Evolutionary conservation across 2,113 vertebrate species (phyloP), one percentile per base, ranked within the genome.

Genomic region (Heloderma charlesbogerti): DNA sequence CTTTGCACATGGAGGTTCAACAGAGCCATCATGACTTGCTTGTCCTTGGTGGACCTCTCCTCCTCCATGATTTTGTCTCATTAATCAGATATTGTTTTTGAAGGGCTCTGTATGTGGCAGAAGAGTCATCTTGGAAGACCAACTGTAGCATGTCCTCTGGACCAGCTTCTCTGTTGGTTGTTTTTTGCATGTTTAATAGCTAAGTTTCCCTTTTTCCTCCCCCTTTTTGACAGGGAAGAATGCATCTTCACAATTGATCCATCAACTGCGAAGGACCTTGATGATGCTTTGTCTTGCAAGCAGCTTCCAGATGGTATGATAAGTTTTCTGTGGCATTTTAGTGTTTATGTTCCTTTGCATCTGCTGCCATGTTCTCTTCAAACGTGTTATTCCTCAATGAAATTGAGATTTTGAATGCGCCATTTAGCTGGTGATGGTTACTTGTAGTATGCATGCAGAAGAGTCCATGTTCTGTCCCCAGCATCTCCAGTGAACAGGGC

Each of bases 191-290:
- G 75, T 88, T 51, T 89, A 66, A 75, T 86, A 92, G 81, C 96
- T 97, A 95, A 97, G 81, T 96, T 94, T 94, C 88, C 29, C 9
- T 67, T 54, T 51, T 45, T 84, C 87, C 57, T 88, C 96, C 96
- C 96, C 97, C 97, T 84, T 96, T 96, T 95, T 96, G 93, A 93
- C 97, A 98, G 99, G 97, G 98, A 98, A 97, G 97, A 99, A 96
- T 98, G 97, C 92, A 96, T 99, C 97, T 98, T 99, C 97, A 98
- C 97, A 96, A 98, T 97, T 91, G 98, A 98, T 93, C 99, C 99
- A 29, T 97, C 97, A 93, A 97, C 97, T 89, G 98, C 98, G 95
- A 98, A 97, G 92, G 98, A 98, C 95, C 98, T 98, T 91, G 98
- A 99, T 96, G 98, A 99, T 84, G 98, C 98, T 90, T 97, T 97